Conservation (phyloP, 1,140 invertebrate species). For the Leptinotarsa lineolata region DNA sequence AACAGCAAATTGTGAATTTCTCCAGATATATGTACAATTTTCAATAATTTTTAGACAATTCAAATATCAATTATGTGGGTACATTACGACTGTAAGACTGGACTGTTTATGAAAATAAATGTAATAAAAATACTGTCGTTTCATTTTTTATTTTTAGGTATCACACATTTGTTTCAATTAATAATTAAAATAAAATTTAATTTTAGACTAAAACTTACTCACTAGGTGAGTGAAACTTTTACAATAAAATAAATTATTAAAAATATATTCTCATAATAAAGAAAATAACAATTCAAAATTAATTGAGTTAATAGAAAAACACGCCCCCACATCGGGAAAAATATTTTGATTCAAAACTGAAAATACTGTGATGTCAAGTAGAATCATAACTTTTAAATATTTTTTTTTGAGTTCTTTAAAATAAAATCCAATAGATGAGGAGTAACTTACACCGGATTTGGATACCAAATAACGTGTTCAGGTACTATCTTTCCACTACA, state of each 20-base stretch:
- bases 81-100: slow-evolving; percentile 10
- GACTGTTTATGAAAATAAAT: slow-evolving; percentile 22
- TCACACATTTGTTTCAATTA: slow-evolving; percentile 24
- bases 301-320: not conserved
- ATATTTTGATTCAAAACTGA: not conserved
- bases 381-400: not conserved
- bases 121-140: not conserved
- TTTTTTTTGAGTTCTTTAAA: not conserved
- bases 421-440: not conserved
- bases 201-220: slow-evolving; percentile 23
- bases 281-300: not conserved
- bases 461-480: slow-evolving; percentile 4
- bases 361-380: slow-evolving; percentile 6
- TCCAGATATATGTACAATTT: too few species aligned
- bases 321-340: too few species aligned
- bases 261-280: slow-evolving; percentile 17
- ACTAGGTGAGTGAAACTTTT: slow-evolving; percentile 14
- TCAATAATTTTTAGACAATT: too few species aligned
- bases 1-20: too few species aligned
- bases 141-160: slow-evolving; percentile 20
- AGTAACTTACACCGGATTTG: not conserved
- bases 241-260: slow-evolving; percentile 28
- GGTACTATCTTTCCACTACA: not conserved
- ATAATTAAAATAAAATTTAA: slow-evolving; percentile 19
- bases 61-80: too few species aligned